Evolutionary conservation across 2,113 vertebrate genomes (phyloP).

Genomic region (Lepisosteus osseus): DNA sequence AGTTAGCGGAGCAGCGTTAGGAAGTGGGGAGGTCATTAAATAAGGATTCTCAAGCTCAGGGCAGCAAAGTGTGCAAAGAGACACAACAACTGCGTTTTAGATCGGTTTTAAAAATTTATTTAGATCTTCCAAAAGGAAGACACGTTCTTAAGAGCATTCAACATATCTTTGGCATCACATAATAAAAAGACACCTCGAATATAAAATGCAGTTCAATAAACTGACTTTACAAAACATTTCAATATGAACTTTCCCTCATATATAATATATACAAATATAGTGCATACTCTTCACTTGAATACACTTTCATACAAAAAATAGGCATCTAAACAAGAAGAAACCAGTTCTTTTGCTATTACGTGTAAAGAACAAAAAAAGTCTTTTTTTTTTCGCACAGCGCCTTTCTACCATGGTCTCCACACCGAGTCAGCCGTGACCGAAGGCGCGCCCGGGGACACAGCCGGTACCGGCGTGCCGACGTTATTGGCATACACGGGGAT

Average conservation of each 20-base stretch:
- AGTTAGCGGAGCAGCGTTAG: too few species aligned
- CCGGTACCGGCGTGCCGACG: constrained; percentile 63
- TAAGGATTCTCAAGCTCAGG: too few species aligned
- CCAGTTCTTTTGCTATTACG: constrained; percentile 40
- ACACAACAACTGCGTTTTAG: constrained; percentile 22
- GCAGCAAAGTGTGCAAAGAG: background rate
- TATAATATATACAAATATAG: constrained; percentile 86
- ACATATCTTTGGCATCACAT: constrained; percentile 91
- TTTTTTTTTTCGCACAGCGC: constrained; percentile 16
- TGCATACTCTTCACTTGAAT: constrained; percentile 74
- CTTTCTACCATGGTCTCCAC: constrained; percentile 93
- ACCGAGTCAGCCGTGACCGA: constrained; percentile 86
- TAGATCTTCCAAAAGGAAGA: constrained; percentile 89
- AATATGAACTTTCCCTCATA: constrained; percentile 91
- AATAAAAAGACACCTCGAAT: constrained; percentile 69
- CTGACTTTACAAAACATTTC: constrained; percentile 94
- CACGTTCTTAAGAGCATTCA: constrained; percentile 73
- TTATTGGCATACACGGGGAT: constrained; percentile 86
- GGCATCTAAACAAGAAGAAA: constrained; percentile 47
- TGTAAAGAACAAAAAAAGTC: constrained; percentile 55
- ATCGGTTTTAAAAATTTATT: constrained; percentile 76
- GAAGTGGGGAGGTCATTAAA: too few species aligned
- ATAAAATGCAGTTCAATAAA: constrained; percentile 81
- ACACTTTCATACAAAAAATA: constrained; percentile 68
- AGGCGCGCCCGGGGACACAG: constrained; percentile 70